phyloP scores from a whole-genome alignment of 2,888 invertebrate genomes.

The Frankliniella fusca region DNA sequence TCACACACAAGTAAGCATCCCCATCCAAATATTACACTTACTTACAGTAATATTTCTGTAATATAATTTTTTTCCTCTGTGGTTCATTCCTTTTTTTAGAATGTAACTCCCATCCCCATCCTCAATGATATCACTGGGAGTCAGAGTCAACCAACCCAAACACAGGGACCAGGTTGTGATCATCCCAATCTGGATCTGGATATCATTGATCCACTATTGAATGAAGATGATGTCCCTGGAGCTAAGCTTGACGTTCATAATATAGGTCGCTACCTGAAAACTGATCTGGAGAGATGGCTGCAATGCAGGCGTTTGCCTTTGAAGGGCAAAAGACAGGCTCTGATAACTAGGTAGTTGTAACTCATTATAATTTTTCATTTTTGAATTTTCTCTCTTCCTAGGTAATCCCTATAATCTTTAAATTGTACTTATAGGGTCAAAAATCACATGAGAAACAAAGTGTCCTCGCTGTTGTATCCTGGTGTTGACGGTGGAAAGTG shows the following conservation, averaged over 20 bases:
- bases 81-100: not conserved
- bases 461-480: not conserved
- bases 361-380: not conserved
- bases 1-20: too few species aligned
- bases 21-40: too few species aligned
- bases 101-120: too few species aligned
- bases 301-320: not conserved
- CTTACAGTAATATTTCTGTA: too few species aligned
- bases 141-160: too few species aligned
- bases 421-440: not conserved
- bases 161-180: not conserved
- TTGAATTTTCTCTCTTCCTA: not conserved
- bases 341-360: not conserved
- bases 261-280: not conserved
- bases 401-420: too few species aligned
- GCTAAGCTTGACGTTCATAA: not conserved
- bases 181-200: not conserved
- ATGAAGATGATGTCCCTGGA: not conserved
- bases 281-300: not conserved
- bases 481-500: not conserved
- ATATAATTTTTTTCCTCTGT: not conserved
- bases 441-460: not conserved
- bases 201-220: not conserved
- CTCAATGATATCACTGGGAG: too few species aligned
- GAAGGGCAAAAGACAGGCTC: not conserved